These are phyloP conservation scores for Tylochromis polylepis DNA, from an alignment of 2,113 vertebrate species.

Conservation along the genomic window DNA sequence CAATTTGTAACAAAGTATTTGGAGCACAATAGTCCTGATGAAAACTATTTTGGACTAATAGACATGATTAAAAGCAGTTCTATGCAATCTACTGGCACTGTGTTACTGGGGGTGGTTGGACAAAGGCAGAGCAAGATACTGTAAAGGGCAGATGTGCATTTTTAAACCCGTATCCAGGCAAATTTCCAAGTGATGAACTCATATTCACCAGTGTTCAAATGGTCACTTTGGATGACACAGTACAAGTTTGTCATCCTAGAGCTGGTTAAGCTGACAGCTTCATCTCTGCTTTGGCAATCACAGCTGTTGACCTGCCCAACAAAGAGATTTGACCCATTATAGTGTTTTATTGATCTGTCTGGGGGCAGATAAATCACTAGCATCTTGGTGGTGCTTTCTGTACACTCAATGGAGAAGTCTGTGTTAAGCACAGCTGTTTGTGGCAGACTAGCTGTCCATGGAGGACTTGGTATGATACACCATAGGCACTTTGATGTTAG, in stretches of 20 bases:
- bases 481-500: background rate
- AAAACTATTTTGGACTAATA: background rate
- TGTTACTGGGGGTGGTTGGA: background rate
- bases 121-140: background rate
- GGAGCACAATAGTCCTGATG: background rate
- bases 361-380: background rate
- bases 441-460: background rate
- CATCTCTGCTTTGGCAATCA: conserved; percentile 8
- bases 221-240: background rate
- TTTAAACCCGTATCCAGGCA: background rate
- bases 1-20: background rate
- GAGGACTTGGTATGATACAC: background rate
- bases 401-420: background rate
- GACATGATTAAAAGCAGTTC: background rate
- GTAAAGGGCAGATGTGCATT: background rate
- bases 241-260: background rate
- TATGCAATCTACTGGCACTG: background rate
- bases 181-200: background rate
- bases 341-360: background rate
- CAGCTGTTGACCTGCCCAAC: conserved; percentile 4
- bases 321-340: conserved; percentile 5
- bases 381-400: background rate
- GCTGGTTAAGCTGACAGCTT: conserved; percentile 17
- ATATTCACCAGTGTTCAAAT: background rate
- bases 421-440: background rate